A percentile compares a stretch with the other conserved stretches of the same genome.
phyloP scores from a whole-genome alignment of 1,140 invertebrate genomes.

The Matsumurasca onukii region DNA sequence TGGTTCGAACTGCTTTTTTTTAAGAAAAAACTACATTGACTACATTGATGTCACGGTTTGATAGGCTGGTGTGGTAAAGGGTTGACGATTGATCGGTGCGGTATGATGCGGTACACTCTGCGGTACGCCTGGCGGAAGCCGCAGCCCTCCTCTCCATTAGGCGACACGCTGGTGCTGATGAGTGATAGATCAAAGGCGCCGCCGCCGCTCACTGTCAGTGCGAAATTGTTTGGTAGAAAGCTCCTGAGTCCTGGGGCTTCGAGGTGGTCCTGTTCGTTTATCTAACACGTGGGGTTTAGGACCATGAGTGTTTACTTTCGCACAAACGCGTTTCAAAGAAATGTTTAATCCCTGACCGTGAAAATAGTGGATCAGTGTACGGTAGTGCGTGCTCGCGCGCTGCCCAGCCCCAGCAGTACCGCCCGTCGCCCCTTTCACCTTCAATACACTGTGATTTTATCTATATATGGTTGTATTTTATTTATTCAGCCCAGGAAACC shows the following conservation, averaged over 20 bases:
- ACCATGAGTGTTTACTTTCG: background rate
- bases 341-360: background rate
- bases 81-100: no score
- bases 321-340: background rate
- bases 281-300: slow-evolving; percentile 19
- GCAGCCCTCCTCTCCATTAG: background rate
- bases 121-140: slow-evolving; percentile 13
- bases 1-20: no score
- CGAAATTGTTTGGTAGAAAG: slow-evolving; percentile 27
- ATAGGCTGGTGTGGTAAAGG: no score
- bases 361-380: background rate
- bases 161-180: slow-evolving; percentile 19
- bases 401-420: no score
- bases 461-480: no score
- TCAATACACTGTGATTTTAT: no score
- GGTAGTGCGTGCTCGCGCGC: no score
- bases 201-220: slow-evolving; percentile 16
- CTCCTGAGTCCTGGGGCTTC: background rate
- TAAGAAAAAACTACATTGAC: no score
- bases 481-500: no score
- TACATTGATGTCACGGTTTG: no score
- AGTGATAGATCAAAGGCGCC: slow-evolving; percentile 20
- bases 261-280: slow-evolving; percentile 17
- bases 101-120: background rate
- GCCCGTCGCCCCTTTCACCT: no score